Percentiles rank a stretch among this genome's conserved stretches.
Conservation (phyloP, 2,113 vertebrate genomes). For the Pollimyrus isidori region DNA sequence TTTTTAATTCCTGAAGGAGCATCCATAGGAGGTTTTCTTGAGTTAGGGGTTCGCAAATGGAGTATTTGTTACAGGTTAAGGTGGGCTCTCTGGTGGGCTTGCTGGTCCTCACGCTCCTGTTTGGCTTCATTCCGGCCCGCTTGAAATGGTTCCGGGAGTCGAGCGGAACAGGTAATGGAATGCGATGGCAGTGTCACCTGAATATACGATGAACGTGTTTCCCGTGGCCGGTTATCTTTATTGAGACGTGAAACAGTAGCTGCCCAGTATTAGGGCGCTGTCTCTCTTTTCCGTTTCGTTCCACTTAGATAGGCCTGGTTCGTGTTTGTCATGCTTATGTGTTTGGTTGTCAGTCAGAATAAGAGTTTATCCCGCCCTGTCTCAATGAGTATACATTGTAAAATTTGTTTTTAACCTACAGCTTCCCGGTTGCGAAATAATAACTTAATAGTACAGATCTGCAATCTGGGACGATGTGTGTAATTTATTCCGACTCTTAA, state of each 20-base stretch:
- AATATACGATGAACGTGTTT: neutral
- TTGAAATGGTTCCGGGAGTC: slow-evolving; percentile 58
- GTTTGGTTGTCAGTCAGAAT: neutral
- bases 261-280: neutral
- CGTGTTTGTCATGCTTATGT: neutral
- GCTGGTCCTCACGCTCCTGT: slow-evolving; percentile 57
- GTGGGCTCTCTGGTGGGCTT: slow-evolving; percentile 58
- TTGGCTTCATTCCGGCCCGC: slow-evolving; percentile 62
- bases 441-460: neutral
- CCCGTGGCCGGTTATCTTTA: neutral
- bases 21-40: neutral
- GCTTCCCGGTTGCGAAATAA: neutral
- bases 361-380: neutral
- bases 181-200: neutral
- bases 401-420: neutral
- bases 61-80: slow-evolving; percentile 61
- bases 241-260: neutral
- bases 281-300: neutral
- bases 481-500: neutral
- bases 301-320: neutral
- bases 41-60: slow-evolving; percentile 39
- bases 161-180: slow-evolving; percentile 53
- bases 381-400: neutral
- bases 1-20: neutral
- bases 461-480: neutral